Base-by-base conservation (phyloP, 2,113 vertebrate genomes). In the Muntiacus reevesi region DNA sequence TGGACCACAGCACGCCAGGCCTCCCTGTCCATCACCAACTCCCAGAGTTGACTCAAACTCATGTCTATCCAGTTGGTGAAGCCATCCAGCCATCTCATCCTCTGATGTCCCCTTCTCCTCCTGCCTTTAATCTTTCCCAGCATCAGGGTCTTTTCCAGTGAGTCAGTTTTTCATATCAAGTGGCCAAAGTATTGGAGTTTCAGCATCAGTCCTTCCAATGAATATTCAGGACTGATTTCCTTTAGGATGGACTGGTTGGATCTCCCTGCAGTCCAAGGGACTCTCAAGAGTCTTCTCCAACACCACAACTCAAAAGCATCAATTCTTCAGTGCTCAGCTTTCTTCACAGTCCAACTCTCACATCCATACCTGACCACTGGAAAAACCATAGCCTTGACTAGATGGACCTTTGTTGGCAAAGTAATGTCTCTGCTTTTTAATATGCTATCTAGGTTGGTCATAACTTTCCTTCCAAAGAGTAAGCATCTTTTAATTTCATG, bases 1-100 rank as follows among this genome's bases (percentile, higher is more conserved):
- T 71, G n/a, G 9, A 36, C 10, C 0, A n/a, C 4, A 71, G 33
- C 17, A 71, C 9, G 0, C 17, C 64, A 71, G 2, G n/a, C n/a
- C 64, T 36, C 17, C n/a, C 64, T 71, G 64, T 71, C n/a, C 17
- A 36, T 36, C 64, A 36, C 64, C n/a, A 71, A 23, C 64, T 71
- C 9, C 64, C 0, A 0, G 64, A 21, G 64, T 12, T 71, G 2
- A 21, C 19, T 36, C 17, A 71, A 36, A 36, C n/a, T 71, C 64
- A 71, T 11, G 64, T 36, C 9, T n/a, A 71, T 71, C 5, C 2
- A 9, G 17, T 71, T 0, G 2, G n/a, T 36, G n/a, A 23, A 23
- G n/a, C 9, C 64, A 71, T 71, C 17, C n/a, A 71, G 0, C n/a
- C n/a, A 71, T 36, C n/a, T 36, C n/a, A 71, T 21, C n/a, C 64